phyloP scores from a whole-genome alignment of 1,140 invertebrate species.

The Bombus picipes region DNA sequence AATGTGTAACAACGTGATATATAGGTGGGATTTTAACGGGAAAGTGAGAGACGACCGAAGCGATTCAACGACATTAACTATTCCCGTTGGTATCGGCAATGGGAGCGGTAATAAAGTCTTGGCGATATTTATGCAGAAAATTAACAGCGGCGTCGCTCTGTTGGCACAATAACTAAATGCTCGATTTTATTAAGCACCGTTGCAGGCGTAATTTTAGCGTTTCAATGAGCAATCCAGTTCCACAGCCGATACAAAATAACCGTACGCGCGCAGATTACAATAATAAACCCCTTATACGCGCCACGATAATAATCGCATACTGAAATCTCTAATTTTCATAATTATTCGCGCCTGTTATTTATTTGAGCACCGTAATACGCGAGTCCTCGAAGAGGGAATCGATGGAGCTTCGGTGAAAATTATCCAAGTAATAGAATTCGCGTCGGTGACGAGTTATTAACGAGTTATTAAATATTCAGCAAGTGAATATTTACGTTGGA shows the following conservation, averaged over 20 bases:
- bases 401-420: background rate
- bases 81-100: background rate
- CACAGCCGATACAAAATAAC: background rate
- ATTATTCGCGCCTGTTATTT: conserved; percentile 32
- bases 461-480: background rate
- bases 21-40: background rate
- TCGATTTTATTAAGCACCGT: conserved; percentile 47
- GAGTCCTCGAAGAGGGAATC: background rate
- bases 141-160: conserved; percentile 23
- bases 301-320: conserved; percentile 29
- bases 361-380: background rate
- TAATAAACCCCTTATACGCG: conserved; percentile 24
- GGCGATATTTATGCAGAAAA: conserved; percentile 43
- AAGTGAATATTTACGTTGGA: background rate
- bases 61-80: conserved; percentile 18
- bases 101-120: conserved; percentile 35
- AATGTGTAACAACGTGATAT: conserved; percentile 12
- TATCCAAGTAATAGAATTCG: background rate
- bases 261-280: conserved; percentile 23
- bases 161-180: conserved; percentile 34
- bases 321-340: conserved; percentile 51
- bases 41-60: background rate
- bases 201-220: conserved; percentile 29
- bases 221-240: conserved; percentile 7
- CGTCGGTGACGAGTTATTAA: background rate